Evolutionary conservation across 2,888 invertebrate genomes (phyloP), one percentile per base, ranked within the genome.

Genomic region (Rhorus exstirpatorius): DNA sequence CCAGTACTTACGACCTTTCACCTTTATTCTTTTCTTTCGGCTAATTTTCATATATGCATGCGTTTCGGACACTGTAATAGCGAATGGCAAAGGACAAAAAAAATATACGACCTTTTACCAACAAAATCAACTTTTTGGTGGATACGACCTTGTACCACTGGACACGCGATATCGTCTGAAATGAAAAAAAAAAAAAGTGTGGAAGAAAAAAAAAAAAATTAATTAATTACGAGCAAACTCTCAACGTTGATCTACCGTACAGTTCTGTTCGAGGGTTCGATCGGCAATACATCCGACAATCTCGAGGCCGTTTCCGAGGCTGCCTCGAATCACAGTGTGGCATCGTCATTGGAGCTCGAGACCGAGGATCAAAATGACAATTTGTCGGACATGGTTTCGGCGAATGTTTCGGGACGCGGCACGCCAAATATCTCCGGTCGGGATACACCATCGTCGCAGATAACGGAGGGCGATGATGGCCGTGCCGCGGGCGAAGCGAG

Each of bases 321-420:
- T 0, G 98, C 98, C 0, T 98, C 98, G 74, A 98, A 98, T 93
- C 98, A 98, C 93, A 98, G 98, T 86, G 98, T 98, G 70, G 97
- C 97, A 3, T 98, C 98, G 77, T 97, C 97, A 53, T 94, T 98
- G 53, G 98, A 98, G 90, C 93, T 98, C 76, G 97, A 97, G 92
- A 96, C 96, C 1, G 97, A 98, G 90, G 97, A 97, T 90, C 97
- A 98, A 93, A 96, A 96, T 90, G 98, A 98, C 92, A 99, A 99
- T 93, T 94, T 99, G 21, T 98, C 98, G 0, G 99, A 99, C 91
- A 98, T 99, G 98, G 97, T 98, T 79, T 98, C 98, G 0, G 98
- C 98, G 0, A 98, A 99, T 93, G 98, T 98, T 24, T 97, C 97
- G 0, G 97, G 98, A 12, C 95, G 98, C 85, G 98, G 98, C 86